Evolutionary conservation across 1,140 invertebrate genomes (phyloP).

Genomic region (Hormaphis cornu): DNA sequence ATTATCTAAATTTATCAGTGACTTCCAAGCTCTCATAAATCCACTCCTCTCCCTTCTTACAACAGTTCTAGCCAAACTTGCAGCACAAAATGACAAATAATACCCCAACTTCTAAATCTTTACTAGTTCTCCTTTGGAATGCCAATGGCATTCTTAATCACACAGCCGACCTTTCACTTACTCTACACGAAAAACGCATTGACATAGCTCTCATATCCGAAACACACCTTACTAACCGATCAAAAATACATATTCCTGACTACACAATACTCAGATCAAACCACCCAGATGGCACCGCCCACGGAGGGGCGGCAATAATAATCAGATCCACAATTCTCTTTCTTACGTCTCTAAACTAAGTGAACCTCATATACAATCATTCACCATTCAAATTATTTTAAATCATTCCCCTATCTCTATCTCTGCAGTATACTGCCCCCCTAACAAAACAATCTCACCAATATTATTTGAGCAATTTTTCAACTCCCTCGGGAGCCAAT

Average conservation of each 20-base stretch:
- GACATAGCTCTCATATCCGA: too few species aligned
- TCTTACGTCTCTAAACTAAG: conserved; percentile 13
- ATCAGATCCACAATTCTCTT: conserved; percentile 35
- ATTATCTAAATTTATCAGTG: too few species aligned
- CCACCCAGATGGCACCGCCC: conserved; percentile 38
- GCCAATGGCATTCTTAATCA: not conserved
- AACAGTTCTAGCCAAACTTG: not conserved
- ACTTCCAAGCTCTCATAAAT: not conserved
- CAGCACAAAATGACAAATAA: not conserved
- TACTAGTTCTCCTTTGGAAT: not conserved
- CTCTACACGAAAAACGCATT: too few species aligned
- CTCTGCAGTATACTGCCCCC: conserved; percentile 41
- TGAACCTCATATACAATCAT: not conserved
- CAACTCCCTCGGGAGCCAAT: not conserved
- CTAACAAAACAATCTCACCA: too few species aligned
- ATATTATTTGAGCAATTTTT: not conserved
- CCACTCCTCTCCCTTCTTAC: not conserved
- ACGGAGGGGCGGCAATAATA: conserved; percentile 37
- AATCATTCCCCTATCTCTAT: conserved; percentile 35
- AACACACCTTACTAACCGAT: too few species aligned
- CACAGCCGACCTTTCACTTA: too few species aligned
- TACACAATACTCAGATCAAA: too few species aligned
- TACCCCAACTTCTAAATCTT: not conserved
- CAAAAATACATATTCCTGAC: not conserved
- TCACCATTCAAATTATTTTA: conserved; percentile 32